These are phyloP conservation scores for Galerucella pusilla DNA, from an alignment of 2,888 invertebrate genomes.

Conservation along the genomic window DNA sequence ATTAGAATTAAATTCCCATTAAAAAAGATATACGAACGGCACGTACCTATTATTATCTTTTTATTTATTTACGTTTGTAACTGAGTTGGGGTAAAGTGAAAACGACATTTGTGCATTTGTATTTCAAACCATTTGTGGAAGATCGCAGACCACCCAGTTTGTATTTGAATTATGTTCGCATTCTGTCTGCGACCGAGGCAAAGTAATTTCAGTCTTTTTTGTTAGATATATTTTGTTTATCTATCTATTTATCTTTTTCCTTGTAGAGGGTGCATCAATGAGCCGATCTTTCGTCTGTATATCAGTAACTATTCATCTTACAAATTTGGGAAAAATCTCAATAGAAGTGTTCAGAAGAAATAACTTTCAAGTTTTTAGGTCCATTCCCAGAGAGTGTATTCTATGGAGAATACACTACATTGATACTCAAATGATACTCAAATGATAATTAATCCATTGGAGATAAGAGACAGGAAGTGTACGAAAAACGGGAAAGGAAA, in stretches of 20 bases:
- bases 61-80: slow-evolving; percentile 21
- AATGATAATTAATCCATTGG: too few relatives aligned
- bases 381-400: too few relatives aligned
- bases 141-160: slow-evolving; percentile 19
- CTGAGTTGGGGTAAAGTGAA: slow-evolving; percentile 13
- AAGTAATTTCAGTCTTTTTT: slow-evolving; percentile 1
- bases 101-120: slow-evolving; percentile 22
- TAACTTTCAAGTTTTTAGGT: too few relatives aligned
- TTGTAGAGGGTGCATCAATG: too few relatives aligned
- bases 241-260: not conserved
- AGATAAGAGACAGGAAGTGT: too few relatives aligned
- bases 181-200: not conserved
- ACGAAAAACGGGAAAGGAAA: too few relatives aligned
- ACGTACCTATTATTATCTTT: slow-evolving; percentile 24
- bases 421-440: too few relatives aligned
- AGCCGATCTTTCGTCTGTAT: not conserved
- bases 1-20: slow-evolving; percentile 22
- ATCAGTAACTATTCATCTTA: not conserved
- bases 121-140: slow-evolving; percentile 13
- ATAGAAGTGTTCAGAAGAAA: not conserved
- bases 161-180: slow-evolving; percentile 17
- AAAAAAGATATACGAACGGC: slow-evolving; percentile 17
- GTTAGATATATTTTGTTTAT: not conserved
- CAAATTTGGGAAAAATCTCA: not conserved
- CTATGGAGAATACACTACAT: too few relatives aligned